Conservation (phyloP, 2,888 invertebrate species). For the Frankliniella fusca region DNA sequence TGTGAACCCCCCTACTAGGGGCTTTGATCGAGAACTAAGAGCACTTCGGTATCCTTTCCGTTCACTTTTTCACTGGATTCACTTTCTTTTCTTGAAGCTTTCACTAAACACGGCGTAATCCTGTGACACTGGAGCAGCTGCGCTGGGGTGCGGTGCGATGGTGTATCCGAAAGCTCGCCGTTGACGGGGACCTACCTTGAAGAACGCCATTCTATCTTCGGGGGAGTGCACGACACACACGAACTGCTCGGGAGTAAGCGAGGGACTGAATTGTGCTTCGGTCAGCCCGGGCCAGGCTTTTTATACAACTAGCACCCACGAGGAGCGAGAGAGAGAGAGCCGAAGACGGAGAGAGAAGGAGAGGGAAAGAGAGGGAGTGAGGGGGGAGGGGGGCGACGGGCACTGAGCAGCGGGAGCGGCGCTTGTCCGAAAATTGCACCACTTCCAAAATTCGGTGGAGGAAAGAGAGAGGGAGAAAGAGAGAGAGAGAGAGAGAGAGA, state of each 20-base stretch:
- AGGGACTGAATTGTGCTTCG: neutral
- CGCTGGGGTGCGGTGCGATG: too few species aligned
- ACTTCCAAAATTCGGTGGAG: constrained; percentile 10
- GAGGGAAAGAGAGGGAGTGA: neutral
- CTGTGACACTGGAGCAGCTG: too few species aligned
- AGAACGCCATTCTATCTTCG: neutral
- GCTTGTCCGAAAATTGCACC: constrained; percentile 1
- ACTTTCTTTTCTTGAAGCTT: too few species aligned
- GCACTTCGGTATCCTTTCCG: too few species aligned
- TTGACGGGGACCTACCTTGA: neutral
- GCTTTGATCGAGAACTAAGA: too few species aligned
- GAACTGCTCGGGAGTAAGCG: neutral
- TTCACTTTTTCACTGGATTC: too few species aligned
- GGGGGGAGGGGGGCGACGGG: neutral
- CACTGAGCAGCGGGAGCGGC: neutral
- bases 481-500: neutral
- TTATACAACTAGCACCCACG: neutral
- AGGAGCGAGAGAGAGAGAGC: neutral
- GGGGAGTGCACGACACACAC: constrained; percentile 3
- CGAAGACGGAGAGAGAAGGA: neutral
- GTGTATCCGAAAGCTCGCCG: too few species aligned
- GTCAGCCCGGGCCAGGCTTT: neutral
- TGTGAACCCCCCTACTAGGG: too few species aligned
- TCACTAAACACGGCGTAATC: too few species aligned
- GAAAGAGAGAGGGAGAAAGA: neutral